Conservation (phyloP, 1,140 invertebrate genomes). For the Andrena cerasifolii region DNA sequence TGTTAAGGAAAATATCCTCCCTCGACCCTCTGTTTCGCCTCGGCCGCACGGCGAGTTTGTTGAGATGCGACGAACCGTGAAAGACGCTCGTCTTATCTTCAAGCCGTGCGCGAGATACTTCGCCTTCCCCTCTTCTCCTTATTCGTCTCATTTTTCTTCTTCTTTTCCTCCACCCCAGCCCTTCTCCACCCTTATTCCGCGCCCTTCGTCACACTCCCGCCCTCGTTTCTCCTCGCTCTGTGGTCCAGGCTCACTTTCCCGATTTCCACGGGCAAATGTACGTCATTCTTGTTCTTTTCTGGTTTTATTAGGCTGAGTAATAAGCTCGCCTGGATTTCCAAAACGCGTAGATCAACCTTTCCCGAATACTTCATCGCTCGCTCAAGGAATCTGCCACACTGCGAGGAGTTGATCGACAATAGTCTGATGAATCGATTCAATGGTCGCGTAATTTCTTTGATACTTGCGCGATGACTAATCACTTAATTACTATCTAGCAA, state of each 20-base stretch:
- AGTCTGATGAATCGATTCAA: background rate
- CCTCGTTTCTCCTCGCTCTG: background rate
- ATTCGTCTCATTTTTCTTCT: background rate
- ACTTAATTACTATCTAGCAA: constrained; percentile 10
- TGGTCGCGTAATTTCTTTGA: background rate
- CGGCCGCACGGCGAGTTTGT: constrained; percentile 44
- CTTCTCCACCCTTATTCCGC: background rate
- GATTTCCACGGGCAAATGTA: constrained; percentile 25
- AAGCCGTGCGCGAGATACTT: constrained; percentile 44
- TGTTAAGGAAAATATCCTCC: constrained; percentile 66
- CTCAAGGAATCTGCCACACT: too few relatives aligned
- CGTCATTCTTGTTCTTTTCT: background rate
- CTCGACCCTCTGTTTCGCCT: constrained; percentile 35
- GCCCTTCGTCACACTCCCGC: background rate
- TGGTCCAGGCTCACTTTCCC: constrained; percentile 22
- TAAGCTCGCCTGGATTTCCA: background rate
- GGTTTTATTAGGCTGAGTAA: background rate
- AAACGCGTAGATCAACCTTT: too few relatives aligned
- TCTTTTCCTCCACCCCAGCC: background rate
- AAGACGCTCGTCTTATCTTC: constrained; percentile 61
- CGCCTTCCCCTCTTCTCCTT: background rate
- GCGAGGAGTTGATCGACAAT: too few relatives aligned
- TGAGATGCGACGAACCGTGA: constrained; percentile 64
- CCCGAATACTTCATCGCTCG: too few relatives aligned
- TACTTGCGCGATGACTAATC: background rate